A percentile compares a stretch with the other conserved stretches of the same genome.
These are phyloP conservation scores for Synanthedon tipuliformis DNA, from an alignment of 2,888 invertebrate species.

Conservation along the genomic window DNA sequence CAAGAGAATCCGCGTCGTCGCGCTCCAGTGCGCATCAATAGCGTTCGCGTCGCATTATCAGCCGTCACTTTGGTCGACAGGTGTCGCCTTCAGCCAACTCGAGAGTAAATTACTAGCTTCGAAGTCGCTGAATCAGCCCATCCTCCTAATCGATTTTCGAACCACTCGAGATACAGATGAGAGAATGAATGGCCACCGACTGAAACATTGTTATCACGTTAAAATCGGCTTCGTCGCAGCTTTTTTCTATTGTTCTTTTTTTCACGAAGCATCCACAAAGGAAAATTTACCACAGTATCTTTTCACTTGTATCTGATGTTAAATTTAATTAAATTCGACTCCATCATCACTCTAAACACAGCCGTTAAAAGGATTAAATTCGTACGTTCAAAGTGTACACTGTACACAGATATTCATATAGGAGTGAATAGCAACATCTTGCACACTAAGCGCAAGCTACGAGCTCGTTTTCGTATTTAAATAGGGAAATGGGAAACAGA, in stretches of 20 bases:
- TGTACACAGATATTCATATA: slow-evolving; percentile 8
- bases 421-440: slow-evolving; percentile 55
- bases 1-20: slow-evolving; percentile 31
- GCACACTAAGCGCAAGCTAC: slow-evolving; percentile 54
- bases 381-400: background rate
- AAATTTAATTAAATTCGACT: background rate
- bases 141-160: slow-evolving; percentile 62
- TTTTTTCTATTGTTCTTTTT: too few species aligned
- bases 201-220: background rate
- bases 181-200: background rate
- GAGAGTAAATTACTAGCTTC: slow-evolving; percentile 67
- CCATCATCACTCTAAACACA: background rate
- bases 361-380: background rate
- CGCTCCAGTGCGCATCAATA: slow-evolving; percentile 54
- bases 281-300: background rate
- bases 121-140: slow-evolving; percentile 64
- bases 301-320: background rate
- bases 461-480: slow-evolving; percentile 69
- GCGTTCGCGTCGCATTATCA: slow-evolving; percentile 64
- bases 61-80: slow-evolving; percentile 65
- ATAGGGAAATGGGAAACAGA: slow-evolving; percentile 69
- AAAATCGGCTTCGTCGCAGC: too few species aligned
- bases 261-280: background rate
- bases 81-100: slow-evolving; percentile 69
- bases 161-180: slow-evolving; percentile 26